Evolutionary conservation across 1,140 invertebrate genomes (phyloP), one percentile per base, ranked within the genome.

Genomic region (Saccostrea cuccullata): DNA sequence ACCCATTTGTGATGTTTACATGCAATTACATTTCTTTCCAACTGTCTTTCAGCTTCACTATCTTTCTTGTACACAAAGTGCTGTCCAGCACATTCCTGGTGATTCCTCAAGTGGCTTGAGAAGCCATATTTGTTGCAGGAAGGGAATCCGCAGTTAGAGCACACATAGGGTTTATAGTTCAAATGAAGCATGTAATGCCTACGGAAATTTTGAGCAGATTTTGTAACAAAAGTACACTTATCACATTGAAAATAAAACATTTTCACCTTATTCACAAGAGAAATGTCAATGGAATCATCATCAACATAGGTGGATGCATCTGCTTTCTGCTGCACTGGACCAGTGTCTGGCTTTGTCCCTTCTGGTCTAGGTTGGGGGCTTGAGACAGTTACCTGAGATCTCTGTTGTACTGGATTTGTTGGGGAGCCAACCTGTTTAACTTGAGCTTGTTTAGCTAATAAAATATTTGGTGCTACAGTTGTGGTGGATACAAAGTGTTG

Each of bases 161-260:
- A 84, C 17, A 36, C 40, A 56, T 84, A 84, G n/a, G 82, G 82
- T 26, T 84, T 84, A 20, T 84, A 84, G 82, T 55, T 84, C 55
- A 84, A 26, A 84, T 84, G 82, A 84, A 84, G 82, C 40, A 56
- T 56, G n/a, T 84, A 84, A 26, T 84, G 82, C 55, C 82, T 84
- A 9, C 82, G 82, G 40, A 84, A 84, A 84, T 84, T 84, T 84
- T 84, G 82, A 55, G 40, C 55, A 55, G 55, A 56, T 84, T 56
- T 84, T 84, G 82, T 84, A n/a, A 55, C 40, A 84, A 84, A 84
- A 13, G 82, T 56, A 55, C 82, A 84, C 40, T 56, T n/a, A 36
- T 84, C 82, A 84, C 82, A 84, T 20, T 84, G 55, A 36, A 84
- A 84, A 55, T 55, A 84, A 55, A 84, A 47, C 82, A 55, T 55